A percentile compares a stretch with the other conserved stretches of the same genome.
Evolutionary conservation across 2,113 vertebrate species (phyloP).

Genomic region (Sturnus vulgaris): DNA sequence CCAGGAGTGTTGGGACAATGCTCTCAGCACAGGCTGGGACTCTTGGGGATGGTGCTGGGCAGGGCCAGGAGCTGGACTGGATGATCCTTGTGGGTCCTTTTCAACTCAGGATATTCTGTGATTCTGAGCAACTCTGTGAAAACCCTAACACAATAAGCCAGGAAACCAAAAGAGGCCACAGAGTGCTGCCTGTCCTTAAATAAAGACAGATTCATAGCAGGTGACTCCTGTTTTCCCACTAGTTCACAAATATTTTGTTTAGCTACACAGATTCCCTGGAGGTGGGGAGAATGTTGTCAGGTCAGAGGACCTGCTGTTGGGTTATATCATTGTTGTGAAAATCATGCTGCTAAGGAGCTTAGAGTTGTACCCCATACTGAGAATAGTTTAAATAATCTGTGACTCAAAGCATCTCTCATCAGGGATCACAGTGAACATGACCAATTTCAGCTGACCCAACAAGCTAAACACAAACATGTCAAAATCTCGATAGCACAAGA

Average conservation of each 20-base stretch:
- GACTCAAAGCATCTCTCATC: slow-evolving; percentile 62
- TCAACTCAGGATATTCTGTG: neutral
- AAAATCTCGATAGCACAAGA: slow-evolving; percentile 45
- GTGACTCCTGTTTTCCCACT: neutral
- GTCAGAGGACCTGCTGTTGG: slow-evolving; percentile 64
- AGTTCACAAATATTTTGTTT: slow-evolving; percentile 60
- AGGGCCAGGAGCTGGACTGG: neutral
- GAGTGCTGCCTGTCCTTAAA: neutral
- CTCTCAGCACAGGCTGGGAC: neutral
- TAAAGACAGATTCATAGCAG: neutral
- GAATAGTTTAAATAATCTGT: slow-evolving; percentile 64
- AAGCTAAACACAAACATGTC: slow-evolving; percentile 54
- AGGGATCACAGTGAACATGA: slow-evolving; percentile 29
- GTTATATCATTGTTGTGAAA: slow-evolving; percentile 64
- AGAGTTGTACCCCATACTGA: slow-evolving; percentile 57
- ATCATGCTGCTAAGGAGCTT: slow-evolving; percentile 56
- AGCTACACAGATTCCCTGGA: slow-evolving; percentile 22
- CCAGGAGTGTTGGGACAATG: neutral
- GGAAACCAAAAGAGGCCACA: neutral
- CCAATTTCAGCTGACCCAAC: slow-evolving; percentile 44
- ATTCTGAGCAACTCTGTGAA: neutral
- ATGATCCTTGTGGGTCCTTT: neutral
- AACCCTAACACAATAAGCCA: neutral
- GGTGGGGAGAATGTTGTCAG: neutral
- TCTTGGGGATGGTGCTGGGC: neutral